Percentiles rank a stretch among this genome's conserved stretches.
Evolutionary conservation across 1,140 invertebrate genomes (phyloP).

Genomic region (Pseudomyrmex pallidus): DNA sequence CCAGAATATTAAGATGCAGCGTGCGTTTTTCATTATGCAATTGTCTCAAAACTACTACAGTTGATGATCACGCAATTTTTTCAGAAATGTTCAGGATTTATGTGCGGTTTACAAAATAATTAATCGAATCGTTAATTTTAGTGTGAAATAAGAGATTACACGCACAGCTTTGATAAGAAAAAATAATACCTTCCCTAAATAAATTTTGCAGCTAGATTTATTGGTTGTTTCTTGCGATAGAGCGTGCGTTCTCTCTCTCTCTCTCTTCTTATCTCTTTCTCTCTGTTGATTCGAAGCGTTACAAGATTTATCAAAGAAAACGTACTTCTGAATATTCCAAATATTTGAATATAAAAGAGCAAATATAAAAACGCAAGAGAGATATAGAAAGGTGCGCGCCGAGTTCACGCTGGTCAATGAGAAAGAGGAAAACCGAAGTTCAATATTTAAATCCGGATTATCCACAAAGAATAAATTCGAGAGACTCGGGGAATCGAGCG

Average conservation of each 20-base stretch:
- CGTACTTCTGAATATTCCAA: conserved; percentile 6
- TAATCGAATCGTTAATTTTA: background rate
- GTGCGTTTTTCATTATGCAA: conserved; percentile 33
- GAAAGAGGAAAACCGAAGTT: conserved; percentile 48
- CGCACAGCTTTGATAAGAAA: background rate
- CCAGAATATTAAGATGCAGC: conserved; percentile 31
- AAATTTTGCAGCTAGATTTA: background rate
- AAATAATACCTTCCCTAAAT: background rate
- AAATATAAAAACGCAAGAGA: background rate
- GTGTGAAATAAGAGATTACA: too few relatives aligned
- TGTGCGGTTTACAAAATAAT: background rate
- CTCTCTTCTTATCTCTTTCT: background rate
- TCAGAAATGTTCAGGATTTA: background rate
- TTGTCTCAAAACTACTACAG: conserved; percentile 24
- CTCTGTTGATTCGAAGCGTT: background rate
- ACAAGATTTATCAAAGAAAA: background rate
- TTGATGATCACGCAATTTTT: conserved; percentile 2
- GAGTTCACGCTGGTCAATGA: conserved; percentile 13
- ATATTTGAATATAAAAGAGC: conserved; percentile 49
- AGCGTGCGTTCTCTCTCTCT: background rate
- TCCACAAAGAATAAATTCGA: conserved; percentile 54
- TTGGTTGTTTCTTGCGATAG: background rate
- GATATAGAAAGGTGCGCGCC: too few relatives aligned
- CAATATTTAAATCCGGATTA: conserved; percentile 75
- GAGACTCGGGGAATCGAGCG: background rate